Evolutionary conservation across 2,888 invertebrate genomes (phyloP).

Genomic region (Hypena proboscidalis): DNA sequence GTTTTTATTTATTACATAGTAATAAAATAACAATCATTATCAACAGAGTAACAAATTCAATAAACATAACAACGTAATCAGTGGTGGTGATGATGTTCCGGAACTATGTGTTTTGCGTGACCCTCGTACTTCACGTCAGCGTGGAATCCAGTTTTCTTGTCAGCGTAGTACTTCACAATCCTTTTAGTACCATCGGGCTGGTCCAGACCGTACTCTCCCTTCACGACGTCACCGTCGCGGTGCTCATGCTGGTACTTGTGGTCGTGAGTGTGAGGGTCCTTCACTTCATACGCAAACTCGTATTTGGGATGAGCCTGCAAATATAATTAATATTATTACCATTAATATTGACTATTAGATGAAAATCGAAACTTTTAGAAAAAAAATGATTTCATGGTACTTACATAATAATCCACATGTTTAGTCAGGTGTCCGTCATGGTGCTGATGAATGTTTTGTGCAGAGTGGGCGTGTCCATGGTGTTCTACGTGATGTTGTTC

Average conservation of each 20-base stretch:
- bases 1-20: too few relatives aligned
- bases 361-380: too few relatives aligned
- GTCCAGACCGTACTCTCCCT: slow-evolving; percentile 71
- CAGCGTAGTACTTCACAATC: slow-evolving; percentile 72
- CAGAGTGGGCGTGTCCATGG: slow-evolving; percentile 52
- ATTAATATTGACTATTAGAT: not conserved
- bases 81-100: slow-evolving; percentile 36
- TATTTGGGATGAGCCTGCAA: slow-evolving; percentile 64
- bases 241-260: slow-evolving; percentile 59
- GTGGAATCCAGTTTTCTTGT: slow-evolving; percentile 54
- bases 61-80: not conserved
- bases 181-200: slow-evolving; percentile 74
- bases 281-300: slow-evolving; percentile 72
- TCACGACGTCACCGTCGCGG: slow-evolving; percentile 60
- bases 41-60: too few relatives aligned
- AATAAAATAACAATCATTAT: too few relatives aligned
- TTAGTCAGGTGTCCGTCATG: slow-evolving; percentile 37
- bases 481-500: too few relatives aligned
- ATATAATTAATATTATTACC: too few relatives aligned
- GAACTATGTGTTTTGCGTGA: slow-evolving; percentile 40
- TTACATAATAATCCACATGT: slow-evolving; percentile 46
- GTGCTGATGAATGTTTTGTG: slow-evolving; percentile 52
- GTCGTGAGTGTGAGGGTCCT: slow-evolving; percentile 76
- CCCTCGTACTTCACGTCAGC: slow-evolving; percentile 51
- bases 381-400: too few relatives aligned